These are phyloP conservation scores for Limnephilus rhombicus DNA, from an alignment of 2,888 invertebrate species.

Conservation along the genomic window DNA sequence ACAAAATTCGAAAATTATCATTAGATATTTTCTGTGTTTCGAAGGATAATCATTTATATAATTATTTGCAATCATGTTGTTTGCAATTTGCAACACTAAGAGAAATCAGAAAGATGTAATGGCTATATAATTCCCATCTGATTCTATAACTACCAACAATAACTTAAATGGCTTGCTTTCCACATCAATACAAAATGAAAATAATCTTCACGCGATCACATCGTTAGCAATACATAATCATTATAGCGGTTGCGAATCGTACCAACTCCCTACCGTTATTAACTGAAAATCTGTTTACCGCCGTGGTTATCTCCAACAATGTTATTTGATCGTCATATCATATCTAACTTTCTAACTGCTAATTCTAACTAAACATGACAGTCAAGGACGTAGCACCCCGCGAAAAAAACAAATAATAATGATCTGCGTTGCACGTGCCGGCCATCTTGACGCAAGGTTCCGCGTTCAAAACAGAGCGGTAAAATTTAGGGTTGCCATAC, in stretches of 20 bases:
- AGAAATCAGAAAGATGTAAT: background rate
- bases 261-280: background rate
- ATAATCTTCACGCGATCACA: constrained; percentile 1
- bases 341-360: constrained; percentile 12
- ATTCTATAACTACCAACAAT: background rate
- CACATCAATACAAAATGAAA: background rate
- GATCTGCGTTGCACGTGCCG: background rate
- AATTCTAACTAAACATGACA: background rate
- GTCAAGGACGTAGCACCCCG: constrained; percentile 29
- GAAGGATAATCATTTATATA: background rate
- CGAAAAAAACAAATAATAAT: constrained; percentile 8
- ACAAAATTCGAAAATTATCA: background rate
- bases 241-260: background rate
- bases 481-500: background rate
- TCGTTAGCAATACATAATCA: background rate
- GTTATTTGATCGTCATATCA: constrained; percentile 15
- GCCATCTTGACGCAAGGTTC: background rate
- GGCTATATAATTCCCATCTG: background rate
- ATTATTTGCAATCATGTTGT: background rate
- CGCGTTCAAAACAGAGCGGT: constrained; percentile 4
- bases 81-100: background rate
- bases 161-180: background rate
- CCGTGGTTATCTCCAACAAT: background rate
- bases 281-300: background rate
- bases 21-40: background rate